Conservation (phyloP, 2,113 vertebrate species). For the Aspiorhynchus laticeps region DNA sequence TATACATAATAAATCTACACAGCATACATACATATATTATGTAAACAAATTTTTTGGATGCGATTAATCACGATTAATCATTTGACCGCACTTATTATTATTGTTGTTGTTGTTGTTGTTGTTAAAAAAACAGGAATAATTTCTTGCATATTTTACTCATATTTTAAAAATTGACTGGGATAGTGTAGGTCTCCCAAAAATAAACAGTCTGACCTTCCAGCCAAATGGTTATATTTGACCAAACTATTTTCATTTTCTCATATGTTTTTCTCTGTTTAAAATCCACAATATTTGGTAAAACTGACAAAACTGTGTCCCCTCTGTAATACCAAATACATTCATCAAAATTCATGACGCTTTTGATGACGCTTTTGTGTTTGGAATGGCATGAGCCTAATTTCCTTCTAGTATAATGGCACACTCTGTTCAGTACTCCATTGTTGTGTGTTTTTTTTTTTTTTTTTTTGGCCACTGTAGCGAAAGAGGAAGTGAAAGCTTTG, state of each 20-base stretch:
- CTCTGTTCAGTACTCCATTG: background rate
- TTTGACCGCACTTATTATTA: no score
- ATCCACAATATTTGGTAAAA: background rate
- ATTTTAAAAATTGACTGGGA: background rate
- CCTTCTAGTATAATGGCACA: background rate
- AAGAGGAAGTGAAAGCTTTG: conserved; percentile 27
- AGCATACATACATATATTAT: no score
- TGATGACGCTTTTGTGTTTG: background rate
- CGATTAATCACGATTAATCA: no score
- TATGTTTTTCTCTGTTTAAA: background rate
- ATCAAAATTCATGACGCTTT: background rate
- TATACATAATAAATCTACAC: no score
- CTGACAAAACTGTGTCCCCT: background rate
- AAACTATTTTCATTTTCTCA: background rate
- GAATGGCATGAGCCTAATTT: background rate
- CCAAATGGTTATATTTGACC: background rate
- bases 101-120: no score
- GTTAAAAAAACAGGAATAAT: no score
- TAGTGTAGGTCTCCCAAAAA: background rate
- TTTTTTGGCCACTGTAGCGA: background rate
- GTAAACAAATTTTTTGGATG: no score
- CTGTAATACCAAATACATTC: background rate
- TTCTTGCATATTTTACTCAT: background rate
- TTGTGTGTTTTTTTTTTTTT: background rate
- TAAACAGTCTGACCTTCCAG: background rate